Percentiles rank a stretch among this genome's conserved stretches.
Conservation (phyloP, 2,888 invertebrate species). For the Drosophila villosipedis region DNA sequence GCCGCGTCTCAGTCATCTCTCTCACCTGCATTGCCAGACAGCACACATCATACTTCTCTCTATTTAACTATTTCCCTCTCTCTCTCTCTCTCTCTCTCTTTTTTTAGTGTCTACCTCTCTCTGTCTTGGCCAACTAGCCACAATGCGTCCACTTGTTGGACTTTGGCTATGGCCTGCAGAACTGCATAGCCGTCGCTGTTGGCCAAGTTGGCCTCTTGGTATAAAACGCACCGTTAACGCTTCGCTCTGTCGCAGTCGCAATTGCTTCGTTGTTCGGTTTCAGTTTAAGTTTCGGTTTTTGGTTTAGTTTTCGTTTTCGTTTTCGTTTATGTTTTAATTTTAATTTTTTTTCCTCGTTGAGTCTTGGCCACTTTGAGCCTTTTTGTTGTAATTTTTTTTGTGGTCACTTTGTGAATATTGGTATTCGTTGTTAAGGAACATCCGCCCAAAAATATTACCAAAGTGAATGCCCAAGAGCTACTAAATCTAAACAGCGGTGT, state of each 20-base stretch:
- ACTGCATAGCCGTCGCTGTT: slow-evolving; percentile 49
- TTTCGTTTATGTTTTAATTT: slow-evolving; percentile 41
- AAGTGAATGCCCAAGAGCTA: slow-evolving; percentile 17
- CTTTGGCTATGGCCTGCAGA: slow-evolving; percentile 38
- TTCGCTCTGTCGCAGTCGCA: slow-evolving; percentile 72
- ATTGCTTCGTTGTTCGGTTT: slow-evolving; percentile 59
- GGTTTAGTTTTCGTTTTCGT: not conserved
- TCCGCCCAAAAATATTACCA: slow-evolving; percentile 14
- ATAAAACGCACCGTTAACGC: slow-evolving; percentile 66
- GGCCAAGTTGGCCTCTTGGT: slow-evolving; percentile 52
- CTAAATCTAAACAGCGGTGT: not conserved
- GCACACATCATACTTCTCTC: slow-evolving; percentile 5
- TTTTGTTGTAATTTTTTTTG: slow-evolving; percentile 14
- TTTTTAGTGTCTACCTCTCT: slow-evolving; percentile 2
- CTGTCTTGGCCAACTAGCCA: slow-evolving; percentile 16
- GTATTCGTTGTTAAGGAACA: slow-evolving; percentile 23
- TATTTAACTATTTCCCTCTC: not conserved
- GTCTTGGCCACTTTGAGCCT: slow-evolving; percentile 4
- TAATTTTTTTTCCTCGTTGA: slow-evolving; percentile 1
- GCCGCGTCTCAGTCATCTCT: not conserved
- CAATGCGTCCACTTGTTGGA: slow-evolving; percentile 63
- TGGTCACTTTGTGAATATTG: slow-evolving; percentile 16
- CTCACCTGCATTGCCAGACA: slow-evolving; percentile 43
- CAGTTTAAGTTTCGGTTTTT: slow-evolving; percentile 45
- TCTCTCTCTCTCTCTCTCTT: not conserved